Evolutionary conservation across 2,888 invertebrate species (phyloP), one percentile per base, ranked within the genome.

Genomic region (Pyralis farinalis): DNA sequence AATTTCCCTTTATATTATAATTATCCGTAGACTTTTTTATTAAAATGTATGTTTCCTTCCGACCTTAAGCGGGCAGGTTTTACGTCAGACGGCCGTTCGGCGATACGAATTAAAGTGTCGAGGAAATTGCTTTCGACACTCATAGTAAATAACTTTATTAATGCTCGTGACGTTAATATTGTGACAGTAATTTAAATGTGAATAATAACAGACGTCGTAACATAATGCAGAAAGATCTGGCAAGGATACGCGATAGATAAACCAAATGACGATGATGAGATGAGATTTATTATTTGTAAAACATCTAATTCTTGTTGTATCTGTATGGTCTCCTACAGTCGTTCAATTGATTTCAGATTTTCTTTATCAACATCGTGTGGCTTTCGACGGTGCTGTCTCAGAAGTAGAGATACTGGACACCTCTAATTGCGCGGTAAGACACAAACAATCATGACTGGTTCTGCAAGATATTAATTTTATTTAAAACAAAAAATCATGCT

Each of bases 351-450:
- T 93, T 93, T 58, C 93, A 94, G 94, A 95, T 91, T 94, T 94
- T 75, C 91, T 94, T 55, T 94, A 95, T 84, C 92, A 94, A 66
- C 94, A 95, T 76, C 92, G 93, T 77, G 93, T 94, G 58, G 93
- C 93, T 52, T 94, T 94, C 78, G 94, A 94, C 76, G 94, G 93
- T 66, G 94, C 92, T 53, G 92, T 92, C 55, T 94, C 94, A 48
- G 94, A 94, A 84, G 93, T 94, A 61, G 95, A 94, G 90, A 94
- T 94, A 79, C 88, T 94, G 82, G 95, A 94, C 84, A 95, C 94
- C 58, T 94, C 94, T 58, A 94, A 93, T 89, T 94, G 94, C 88
- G 93, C 92, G 90, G 95, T 95, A 90, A 93, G 94, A 32, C 22
- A 6, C 10, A 9, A 37, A 21, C 25, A 32, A 27, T 30, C 16